Evolutionary conservation across 1,140 invertebrate species (phyloP).

Genomic region (Solenopsis fugax): DNA sequence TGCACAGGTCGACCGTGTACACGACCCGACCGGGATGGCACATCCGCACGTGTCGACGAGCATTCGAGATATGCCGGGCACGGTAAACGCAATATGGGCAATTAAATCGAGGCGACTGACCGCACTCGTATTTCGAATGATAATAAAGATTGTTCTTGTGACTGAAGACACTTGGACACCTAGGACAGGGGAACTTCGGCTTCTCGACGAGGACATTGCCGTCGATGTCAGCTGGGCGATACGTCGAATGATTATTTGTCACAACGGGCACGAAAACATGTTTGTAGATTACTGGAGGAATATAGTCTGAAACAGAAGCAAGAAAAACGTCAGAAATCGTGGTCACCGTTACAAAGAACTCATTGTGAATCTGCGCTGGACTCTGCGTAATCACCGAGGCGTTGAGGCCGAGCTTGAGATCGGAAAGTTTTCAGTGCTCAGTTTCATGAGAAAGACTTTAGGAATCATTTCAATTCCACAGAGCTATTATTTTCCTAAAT

Average conservation of each 20-base stretch:
- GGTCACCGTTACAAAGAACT: not conserved
- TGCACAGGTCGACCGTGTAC: slow-evolving; percentile 76
- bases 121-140: slow-evolving; percentile 85
- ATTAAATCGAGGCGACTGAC: slow-evolving; percentile 87
- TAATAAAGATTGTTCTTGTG: slow-evolving; percentile 87
- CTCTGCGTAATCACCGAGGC: not conserved
- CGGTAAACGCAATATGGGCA: slow-evolving; percentile 85
- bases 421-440: not conserved
- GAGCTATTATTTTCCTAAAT: not conserved
- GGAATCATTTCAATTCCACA: not conserved
- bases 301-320: slow-evolving; percentile 68
- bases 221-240: not conserved
- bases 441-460: not conserved
- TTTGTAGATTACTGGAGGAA: not conserved
- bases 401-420: slow-evolving; percentile 3
- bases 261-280: not conserved
- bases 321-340: slow-evolving; percentile 30
- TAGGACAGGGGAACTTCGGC: slow-evolving; percentile 77
- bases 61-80: slow-evolving; percentile 77
- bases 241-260: not conserved
- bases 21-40: slow-evolving; percentile 90
- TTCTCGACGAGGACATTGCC: not conserved
- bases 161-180: slow-evolving; percentile 78
- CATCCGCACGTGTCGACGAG: slow-evolving; percentile 78
- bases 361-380: not conserved